phyloP scores from a whole-genome alignment of 2,888 invertebrate species.

The Timema podura region DNA sequence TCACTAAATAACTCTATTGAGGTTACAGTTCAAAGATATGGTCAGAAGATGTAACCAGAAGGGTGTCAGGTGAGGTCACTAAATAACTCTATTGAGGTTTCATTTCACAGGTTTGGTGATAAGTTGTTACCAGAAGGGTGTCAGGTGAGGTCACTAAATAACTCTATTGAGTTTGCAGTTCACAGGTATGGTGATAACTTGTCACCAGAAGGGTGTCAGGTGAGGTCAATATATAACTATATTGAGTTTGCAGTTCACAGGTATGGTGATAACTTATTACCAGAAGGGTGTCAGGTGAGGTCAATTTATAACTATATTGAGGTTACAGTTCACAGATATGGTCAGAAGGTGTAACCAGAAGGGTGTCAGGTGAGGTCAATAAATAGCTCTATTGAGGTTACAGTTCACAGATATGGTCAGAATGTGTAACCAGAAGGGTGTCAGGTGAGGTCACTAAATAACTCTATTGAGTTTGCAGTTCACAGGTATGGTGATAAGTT shows the following conservation, averaged over 20 bases:
- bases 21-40: not conserved
- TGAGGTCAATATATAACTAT: too few relatives aligned
- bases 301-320: too few relatives aligned
- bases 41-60: slow-evolving; percentile 4
- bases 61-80: slow-evolving; percentile 11
- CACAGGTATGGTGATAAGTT: too few relatives aligned
- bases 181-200: not conserved
- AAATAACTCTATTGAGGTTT: too few relatives aligned
- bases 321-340: too few relatives aligned
- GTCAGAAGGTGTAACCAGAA: slow-evolving; percentile 4
- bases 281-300: slow-evolving; percentile 7
- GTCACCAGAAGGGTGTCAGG: slow-evolving; percentile 9
- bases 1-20: too few relatives aligned
- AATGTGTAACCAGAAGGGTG: not conserved
- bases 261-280: slow-evolving; percentile 2
- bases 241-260: too few relatives aligned
- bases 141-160: too few relatives aligned
- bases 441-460: not conserved
- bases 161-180: too few relatives aligned
- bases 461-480: not conserved
- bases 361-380: slow-evolving; percentile 3
- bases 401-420: slow-evolving; percentile 9
- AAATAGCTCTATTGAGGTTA: too few relatives aligned
- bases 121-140: not conserved
- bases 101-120: too few relatives aligned